Percentiles rank a stretch among this genome's conserved stretches.
These are phyloP conservation scores for Oncorhynchus tshawytscha DNA, from an alignment of 2,113 vertebrate genomes.

Conservation along the genomic window DNA sequence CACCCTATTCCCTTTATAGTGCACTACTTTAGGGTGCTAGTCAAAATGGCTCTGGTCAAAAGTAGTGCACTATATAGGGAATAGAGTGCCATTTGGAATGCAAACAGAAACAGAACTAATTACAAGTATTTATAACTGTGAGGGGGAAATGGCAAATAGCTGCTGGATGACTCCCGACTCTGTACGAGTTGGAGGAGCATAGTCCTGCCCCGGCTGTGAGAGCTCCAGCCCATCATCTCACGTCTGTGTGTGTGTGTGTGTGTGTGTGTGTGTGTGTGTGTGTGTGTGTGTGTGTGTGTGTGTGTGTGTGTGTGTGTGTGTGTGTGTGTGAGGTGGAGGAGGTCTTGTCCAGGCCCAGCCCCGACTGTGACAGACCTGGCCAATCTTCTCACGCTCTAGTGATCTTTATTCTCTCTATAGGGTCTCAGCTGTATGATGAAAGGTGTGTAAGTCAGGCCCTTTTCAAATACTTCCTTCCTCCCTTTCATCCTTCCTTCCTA, in stretches of 20 bases:
- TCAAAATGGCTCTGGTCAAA: too few relatives aligned
- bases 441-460: neutral
- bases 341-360: conserved; percentile 35
- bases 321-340: neutral
- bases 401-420: conserved; percentile 51
- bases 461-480: neutral
- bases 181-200: neutral
- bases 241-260: conserved; percentile 42
- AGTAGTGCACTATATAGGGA: too few relatives aligned
- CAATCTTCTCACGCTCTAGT: conserved; percentile 54
- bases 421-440: conserved; percentile 39
- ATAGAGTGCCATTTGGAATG: too few relatives aligned
- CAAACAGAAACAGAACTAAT: conserved; percentile 49
- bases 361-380: conserved; percentile 7
- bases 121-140: conserved; percentile 74
- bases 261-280: conserved; percentile 9
- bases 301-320: neutral
- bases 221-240: conserved; percentile 39
- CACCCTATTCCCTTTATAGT: too few relatives aligned
- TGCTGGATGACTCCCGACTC: conserved; percentile 42
- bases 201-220: neutral
- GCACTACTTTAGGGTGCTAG: too few relatives aligned
- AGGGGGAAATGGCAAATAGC: conserved; percentile 67
- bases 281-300: neutral
- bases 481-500: neutral